A percentile compares a stretch with the other conserved stretches of the same genome.
Conservation (phyloP, 2,888 invertebrate genomes). For the Bursaphelenchus okinawaensis region DNA sequence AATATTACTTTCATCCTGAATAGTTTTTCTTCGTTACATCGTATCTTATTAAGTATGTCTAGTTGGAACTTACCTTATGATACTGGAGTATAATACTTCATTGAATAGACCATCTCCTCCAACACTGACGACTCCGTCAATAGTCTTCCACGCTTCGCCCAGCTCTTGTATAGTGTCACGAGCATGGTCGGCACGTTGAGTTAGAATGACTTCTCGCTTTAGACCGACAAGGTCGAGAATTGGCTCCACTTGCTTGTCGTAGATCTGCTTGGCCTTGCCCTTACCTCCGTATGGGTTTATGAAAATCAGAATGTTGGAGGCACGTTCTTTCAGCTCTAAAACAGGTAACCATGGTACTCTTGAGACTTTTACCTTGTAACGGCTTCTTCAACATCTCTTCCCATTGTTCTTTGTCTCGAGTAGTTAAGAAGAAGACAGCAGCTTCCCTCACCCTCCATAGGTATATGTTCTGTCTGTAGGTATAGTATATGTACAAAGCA, state of each 20-base stretch:
- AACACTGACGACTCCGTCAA: conserved; percentile 67
- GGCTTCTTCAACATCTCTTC: conserved; percentile 21
- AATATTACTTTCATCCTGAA: conserved; percentile 14
- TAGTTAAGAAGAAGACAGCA: conserved; percentile 32
- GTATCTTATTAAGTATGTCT: not conserved
- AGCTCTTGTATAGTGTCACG: conserved; percentile 63
- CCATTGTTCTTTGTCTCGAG: conserved; percentile 39
- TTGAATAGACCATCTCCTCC: conserved; percentile 83
- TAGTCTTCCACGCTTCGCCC: conserved; percentile 27
- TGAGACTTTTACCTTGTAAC: conserved; percentile 15
- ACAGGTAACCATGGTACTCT: not conserved
- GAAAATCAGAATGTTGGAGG: conserved; percentile 71
- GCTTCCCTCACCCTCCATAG: conserved; percentile 48
- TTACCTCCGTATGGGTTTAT: conserved; percentile 80
- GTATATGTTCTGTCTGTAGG: conserved; percentile 46
- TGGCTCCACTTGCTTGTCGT: conserved; percentile 68
- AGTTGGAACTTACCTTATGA: conserved; percentile 60
- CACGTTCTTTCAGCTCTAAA: conserved; percentile 61
- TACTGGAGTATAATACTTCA: conserved; percentile 72
- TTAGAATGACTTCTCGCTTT: conserved; percentile 66
- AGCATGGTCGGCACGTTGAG: conserved; percentile 74
- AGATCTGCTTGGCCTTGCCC: conserved; percentile 70
- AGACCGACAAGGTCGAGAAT: conserved; percentile 62
- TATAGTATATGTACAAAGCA: conserved; percentile 50
- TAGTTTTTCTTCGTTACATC: conserved; percentile 3